Base-by-base conservation (phyloP, 1,140 invertebrate species). In the Nephila pilipes region DNA sequence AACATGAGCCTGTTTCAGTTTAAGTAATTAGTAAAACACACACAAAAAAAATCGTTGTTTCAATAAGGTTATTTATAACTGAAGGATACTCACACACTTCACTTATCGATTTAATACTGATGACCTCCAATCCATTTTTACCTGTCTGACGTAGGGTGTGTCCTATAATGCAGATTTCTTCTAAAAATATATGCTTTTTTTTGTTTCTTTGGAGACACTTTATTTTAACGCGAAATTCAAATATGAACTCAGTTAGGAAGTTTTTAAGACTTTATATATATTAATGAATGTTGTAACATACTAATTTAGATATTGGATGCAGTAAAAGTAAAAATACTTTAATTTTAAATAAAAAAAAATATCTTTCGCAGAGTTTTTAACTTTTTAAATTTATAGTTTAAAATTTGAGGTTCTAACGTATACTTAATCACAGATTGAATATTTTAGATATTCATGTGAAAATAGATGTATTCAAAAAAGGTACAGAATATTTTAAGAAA, bases 111-210 rank as follows among this genome's bases (percentile, higher is more conserved):
- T 75, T 32, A 36, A 75, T 32, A 18, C 25, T 29, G 29, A 75
- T 75, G 69, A 75, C 69, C 69, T 65, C 63, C 29, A 75, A 75
- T 75, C 69, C 69, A 75, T 75, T 75, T 36, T 75, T 75, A 75
- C 69, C 69, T 75, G 69, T 29, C 29, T 32, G 32, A 75, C 14
- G 29, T 16, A 32, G 69, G 69, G 69, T 75, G 69, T 75, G 69
- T 36, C 69, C 29, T 18, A 5, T 20, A 14, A 75, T 75, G 69
- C 69, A 75, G 69, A 75, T 75, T 75, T 75, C 29, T 29, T 75
- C 69, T 32, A 32, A 75, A 75, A 75, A 75, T 75, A 75, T 75
- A 75, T 16, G 36, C 69, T 75, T 36, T 18, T 25, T n/a, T n/a
- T n/a, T 14, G 14, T 2, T 12, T 25, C 14, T 69, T 12, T 36